These are phyloP conservation scores for Rhea pennata DNA, from an alignment of 2,113 vertebrate genomes.

Conservation along the genomic window DNA sequence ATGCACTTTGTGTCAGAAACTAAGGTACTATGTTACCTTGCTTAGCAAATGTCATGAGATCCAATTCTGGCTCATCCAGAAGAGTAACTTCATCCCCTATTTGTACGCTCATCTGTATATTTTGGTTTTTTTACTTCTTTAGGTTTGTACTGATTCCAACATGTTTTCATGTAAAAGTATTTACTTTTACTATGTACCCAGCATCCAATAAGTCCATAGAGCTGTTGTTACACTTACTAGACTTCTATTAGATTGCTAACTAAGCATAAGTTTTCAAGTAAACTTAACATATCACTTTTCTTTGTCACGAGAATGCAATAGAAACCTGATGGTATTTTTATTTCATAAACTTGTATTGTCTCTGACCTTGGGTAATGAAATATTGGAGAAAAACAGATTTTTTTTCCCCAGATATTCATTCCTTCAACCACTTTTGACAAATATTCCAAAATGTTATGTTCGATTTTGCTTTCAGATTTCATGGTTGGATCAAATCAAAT, in stretches of 20 bases:
- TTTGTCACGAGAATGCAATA: neutral
- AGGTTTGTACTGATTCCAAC: neutral
- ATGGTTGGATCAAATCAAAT: conserved; percentile 21
- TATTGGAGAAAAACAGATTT: neutral
- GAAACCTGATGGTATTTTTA: neutral
- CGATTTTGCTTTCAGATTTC: conserved; percentile 6
- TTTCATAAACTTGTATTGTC: neutral
- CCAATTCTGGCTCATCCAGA: neutral
- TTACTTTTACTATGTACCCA: neutral
- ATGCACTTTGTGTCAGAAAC: neutral
- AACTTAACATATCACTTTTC: neutral
- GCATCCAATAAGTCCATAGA: neutral
- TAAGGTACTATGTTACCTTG: neutral
- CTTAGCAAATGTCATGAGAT: neutral
- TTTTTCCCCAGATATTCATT: neutral
- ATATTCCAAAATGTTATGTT: neutral
- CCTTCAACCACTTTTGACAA: neutral
- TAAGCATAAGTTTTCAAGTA: neutral
- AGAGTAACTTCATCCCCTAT: neutral
- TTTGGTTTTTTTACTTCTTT: neutral
- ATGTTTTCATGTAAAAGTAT: neutral
- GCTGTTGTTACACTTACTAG: neutral
- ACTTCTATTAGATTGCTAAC: neutral
- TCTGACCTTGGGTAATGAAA: neutral
- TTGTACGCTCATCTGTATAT: neutral